Evolutionary conservation across 1,140 invertebrate species (phyloP).

Genomic region (Limonius californicus): DNA sequence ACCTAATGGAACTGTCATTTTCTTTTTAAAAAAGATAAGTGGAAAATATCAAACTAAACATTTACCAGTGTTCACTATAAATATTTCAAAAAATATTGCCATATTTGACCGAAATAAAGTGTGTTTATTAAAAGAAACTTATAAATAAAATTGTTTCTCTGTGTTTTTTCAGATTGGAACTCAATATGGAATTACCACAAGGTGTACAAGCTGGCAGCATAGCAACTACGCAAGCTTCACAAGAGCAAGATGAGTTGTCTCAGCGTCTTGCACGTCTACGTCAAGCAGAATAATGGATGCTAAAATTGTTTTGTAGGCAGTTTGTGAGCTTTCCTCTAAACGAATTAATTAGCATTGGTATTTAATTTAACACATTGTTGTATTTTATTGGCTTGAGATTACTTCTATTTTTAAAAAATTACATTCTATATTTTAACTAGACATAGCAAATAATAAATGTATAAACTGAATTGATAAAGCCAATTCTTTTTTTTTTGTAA

Average conservation of each 20-base stretch:
- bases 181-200: conserved; percentile 93
- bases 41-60: too few species aligned
- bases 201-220: conserved; percentile 73
- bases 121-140: too few species aligned
- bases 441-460: neutral
- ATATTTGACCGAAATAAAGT: too few species aligned
- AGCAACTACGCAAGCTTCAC: conserved; percentile 66
- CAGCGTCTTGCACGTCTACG: conserved; percentile 90
- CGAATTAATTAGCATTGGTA: neutral
- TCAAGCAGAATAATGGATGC: conserved; percentile 60
- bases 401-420: neutral
- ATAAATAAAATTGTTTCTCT: too few species aligned
- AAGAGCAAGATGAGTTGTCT: conserved; percentile 94
- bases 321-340: neutral
- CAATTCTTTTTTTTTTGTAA: too few species aligned
- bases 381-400: too few species aligned
- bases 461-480: too few species aligned
- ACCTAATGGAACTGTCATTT: too few species aligned
- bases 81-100: too few species aligned
- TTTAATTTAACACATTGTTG: too few species aligned
- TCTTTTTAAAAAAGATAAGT: too few species aligned
- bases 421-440: neutral
- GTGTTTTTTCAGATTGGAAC: conserved; percentile 70
- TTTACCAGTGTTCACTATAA: too few species aligned
- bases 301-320: neutral